Conservation (phyloP, 2,888 invertebrate species). For the Drosophila glabriapex region DNA sequence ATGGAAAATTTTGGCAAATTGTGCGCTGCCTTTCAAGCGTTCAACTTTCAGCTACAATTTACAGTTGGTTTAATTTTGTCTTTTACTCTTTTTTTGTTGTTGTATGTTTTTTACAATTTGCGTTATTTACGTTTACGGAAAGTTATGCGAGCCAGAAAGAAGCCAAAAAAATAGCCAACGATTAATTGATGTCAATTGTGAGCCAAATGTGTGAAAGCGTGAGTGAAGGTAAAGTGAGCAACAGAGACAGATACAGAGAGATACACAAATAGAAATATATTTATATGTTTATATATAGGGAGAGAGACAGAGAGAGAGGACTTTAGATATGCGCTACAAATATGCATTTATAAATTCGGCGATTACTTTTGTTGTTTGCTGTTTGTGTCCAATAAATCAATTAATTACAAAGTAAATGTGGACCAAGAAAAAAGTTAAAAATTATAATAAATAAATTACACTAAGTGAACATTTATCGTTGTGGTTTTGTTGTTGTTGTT, state of each 20-base stretch:
- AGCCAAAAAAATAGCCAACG: constrained; percentile 48
- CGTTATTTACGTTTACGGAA: constrained; percentile 76
- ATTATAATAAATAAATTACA: constrained; percentile 81
- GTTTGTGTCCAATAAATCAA: constrained; percentile 53
- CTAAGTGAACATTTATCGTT: constrained; percentile 71
- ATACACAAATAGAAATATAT: constrained; percentile 30
- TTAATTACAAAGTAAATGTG: constrained; percentile 69
- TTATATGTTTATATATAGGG: constrained; percentile 11
- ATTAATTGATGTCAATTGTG: constrained; percentile 70
- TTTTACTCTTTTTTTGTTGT: constrained; percentile 15
- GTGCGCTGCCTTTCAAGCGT: constrained; percentile 76
- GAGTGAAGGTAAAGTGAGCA: constrained; percentile 54
- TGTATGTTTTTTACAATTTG: constrained; percentile 61
- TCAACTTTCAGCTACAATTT: constrained; percentile 81
- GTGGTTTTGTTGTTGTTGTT: constrained; percentile 35
- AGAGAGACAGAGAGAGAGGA: constrained; percentile 7
- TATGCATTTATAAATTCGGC: constrained; percentile 41
- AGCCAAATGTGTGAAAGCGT: constrained; percentile 78
- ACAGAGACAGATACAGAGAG: constrained; percentile 54
- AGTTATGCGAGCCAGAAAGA: constrained; percentile 69
- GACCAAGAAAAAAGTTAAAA: constrained; percentile 66
- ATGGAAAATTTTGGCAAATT: constrained; percentile 50
- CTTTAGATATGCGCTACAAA: constrained; percentile 42
- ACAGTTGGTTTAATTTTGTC: constrained; percentile 42
- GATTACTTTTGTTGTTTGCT: constrained; percentile 30